A percentile compares a stretch with the other conserved stretches of the same genome.
Evolutionary conservation across 1,140 invertebrate species (phyloP).

Genomic region (Drosophila ficusphila): DNA sequence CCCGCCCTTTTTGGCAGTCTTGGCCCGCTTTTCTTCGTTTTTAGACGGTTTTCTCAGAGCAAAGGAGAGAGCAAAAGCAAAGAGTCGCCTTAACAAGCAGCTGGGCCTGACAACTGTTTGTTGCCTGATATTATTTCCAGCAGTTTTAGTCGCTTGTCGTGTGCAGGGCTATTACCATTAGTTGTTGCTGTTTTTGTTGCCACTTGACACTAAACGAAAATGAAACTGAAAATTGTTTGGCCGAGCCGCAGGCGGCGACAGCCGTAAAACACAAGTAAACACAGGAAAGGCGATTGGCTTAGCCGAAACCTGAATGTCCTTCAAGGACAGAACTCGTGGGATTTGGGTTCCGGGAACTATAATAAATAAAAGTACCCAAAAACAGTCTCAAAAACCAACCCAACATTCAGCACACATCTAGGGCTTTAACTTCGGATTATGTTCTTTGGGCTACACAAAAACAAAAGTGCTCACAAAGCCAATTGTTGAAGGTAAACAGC

Average conservation of each 20-base stretch:
- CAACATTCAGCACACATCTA: conserved; percentile 20
- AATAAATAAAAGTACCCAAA: conserved; percentile 1
- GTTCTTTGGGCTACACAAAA: neutral
- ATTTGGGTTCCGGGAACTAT: neutral
- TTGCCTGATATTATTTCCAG: conserved; percentile 59
- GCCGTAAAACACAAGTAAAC: conserved; percentile 39
- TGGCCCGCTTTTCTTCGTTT: conserved; percentile 31
- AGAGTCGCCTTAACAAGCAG: conserved; percentile 32
- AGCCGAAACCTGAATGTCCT: conserved; percentile 36
- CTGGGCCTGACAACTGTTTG: conserved; percentile 52
- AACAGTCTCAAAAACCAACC: conserved; percentile 8
- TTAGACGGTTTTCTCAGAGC: neutral
- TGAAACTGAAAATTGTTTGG: conserved; percentile 73
- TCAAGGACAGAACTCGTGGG: conserved; percentile 4
- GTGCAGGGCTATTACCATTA: conserved; percentile 72
- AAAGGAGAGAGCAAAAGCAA: neutral
- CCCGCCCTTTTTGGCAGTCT: neutral
- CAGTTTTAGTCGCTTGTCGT: conserved; percentile 71
- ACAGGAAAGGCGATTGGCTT: neutral
- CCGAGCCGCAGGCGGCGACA: conserved; percentile 48
- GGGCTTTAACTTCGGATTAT: conserved; percentile 12
- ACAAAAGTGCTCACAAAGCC: conserved; percentile 5
- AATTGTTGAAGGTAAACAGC: conserved; percentile 11
- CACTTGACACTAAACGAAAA: conserved; percentile 81
- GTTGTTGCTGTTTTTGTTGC: conserved; percentile 60